Base-by-base conservation (phyloP, 2,888 invertebrate genomes). In the Tiliacea citrago region DNA sequence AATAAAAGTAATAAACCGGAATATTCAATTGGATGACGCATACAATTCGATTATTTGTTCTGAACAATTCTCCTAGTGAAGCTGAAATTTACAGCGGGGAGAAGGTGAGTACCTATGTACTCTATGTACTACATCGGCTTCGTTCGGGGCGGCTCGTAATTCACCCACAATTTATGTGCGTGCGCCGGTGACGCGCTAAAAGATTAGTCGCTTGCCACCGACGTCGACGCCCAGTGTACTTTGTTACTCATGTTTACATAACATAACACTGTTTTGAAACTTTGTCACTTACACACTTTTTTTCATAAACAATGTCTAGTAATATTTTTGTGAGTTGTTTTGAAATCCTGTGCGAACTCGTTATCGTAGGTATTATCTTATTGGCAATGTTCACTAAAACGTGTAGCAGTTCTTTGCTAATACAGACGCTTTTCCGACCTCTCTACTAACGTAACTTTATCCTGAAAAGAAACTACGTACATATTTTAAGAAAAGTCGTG, bases 91-190 rank as follows among this genome's bases (percentile, higher is more conserved):
- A 93, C 92, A 93, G 85, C 77, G 86, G 85, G 90, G 79, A 88
- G 90, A 91, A 92, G 92, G 93, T 92, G 91, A 92, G 91, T 91
- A 63, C n/a, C 1, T 42, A 71, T 39, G 29, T 62, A 75, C 18
- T 45, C 42, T 42, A 10, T n/a, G 29, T 51, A 35, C 75, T 55
- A 88, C 81, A 91, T 93, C 92, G 90, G 89, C 79, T 89, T 91
- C 90, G 90, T 90, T 93, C 88, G 90, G 91, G 90, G 90, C 86
- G 86, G 90, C 85, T 92, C 93, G 94, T 95, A 95, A 94, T 90
- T 95, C 93, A 93, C 88, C 86, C 82, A 87, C 90, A 91, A 96
- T 96, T 96, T 95, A 96, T 96, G 95, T 95, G 95, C 95, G 95
- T 95, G 95, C 95, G 94, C 93, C 90, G 93, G 90, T 94, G 95